Base-by-base conservation (phyloP, 2,113 vertebrate species). In the Anoura caudifer region DNA sequence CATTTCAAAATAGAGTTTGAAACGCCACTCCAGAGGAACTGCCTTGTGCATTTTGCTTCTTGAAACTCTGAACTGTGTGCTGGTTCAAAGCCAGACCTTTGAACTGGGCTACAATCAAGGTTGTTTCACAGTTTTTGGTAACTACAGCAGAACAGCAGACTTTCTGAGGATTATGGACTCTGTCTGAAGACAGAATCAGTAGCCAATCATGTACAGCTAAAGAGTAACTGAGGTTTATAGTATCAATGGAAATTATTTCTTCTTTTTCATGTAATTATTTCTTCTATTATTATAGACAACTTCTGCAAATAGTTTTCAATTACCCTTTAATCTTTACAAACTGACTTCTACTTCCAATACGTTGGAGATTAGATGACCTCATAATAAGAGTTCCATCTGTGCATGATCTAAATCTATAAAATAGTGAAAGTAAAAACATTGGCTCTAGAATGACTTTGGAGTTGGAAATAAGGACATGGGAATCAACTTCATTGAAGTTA, bases 261-360 rank as follows among this genome's bases (percentile, higher is more conserved):
- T 31, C 13, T 81, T 41, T 28, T 59, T 31, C 79, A 31, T 43
- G 10, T 20, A 43, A 43, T 31, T 82, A 61, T 61, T 81, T 9
- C 36, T 52, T 52, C 50, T 52, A 16, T 52, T 52, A 52, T 52
- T 16, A 52, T 33, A 77, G 28, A 3, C 36, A 81, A 43, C 22
- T 76, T 91, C 56, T 81, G 28, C 13, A 38, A 38, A 15, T 22
- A 38, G 1, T 76, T 87, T 47, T 86, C 33, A 73, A 3, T 90
- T 47, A 61, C 24, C 61, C 59, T 75, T 90, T 85, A 69, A 54
- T 75, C n/a, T 65, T 81, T 45, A n/a, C 7, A 98, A 43, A 95
- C 41, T 28, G n/a, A 41, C 22, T 80, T 86, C 52, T 84, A 28
- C 7, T 73, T 59, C 33, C 12, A 59, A 43, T 41, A 47, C 38